Base-by-base conservation (phyloP, 2,797 vertebrate genomes). In the Zonotrichia albicollis region DNA sequence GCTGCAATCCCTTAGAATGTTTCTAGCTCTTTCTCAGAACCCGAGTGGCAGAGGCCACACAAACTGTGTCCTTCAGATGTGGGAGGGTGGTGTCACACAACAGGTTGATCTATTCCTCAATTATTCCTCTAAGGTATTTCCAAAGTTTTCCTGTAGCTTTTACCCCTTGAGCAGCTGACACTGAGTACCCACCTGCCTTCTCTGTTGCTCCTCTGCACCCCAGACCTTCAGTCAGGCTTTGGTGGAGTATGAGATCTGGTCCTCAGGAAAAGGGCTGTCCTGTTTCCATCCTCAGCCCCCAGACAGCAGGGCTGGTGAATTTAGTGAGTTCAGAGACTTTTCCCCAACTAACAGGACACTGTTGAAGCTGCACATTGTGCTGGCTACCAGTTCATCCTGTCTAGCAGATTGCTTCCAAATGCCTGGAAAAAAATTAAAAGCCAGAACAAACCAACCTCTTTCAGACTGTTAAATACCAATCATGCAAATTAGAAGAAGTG, bases 401-500 rank as follows among this genome's bases (percentile, higher is more conserved):
- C 80, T 88, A 64, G n/a, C 36, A 85, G 83, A 72, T 77, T 54
- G 40, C 68, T 96, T 84, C 57, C 88, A 91, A 89, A 61, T 17
- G 30, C 11, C 55, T 53, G 42, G 16, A 67, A 83, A 81, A 81
- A 68, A 60, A 32, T 14, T 12, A 82, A 72, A 89, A 73, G 11
- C 2, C 9, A 40, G 38, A 73, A 55, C 30, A 54, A 92, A 46
- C 6, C 11, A 42, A 36, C 7, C 3, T 62, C 58, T 77, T 84
- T 25, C 36, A 43, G n/a, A n/a, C n/a, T 90, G 19, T 29, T 78
- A 70, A 84, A 77, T 73, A 46, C 18, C 30, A 68, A 60, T 12
- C 13, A 11, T 60, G 38, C 17, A 78, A 26, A 79, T 55, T 30
- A 57, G 51, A 15, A 76, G 17, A 89, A 42, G 4, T 46, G 42